Evolutionary conservation across 53 echinoderm and acorn worm species (phyloP).

Genomic region (Pentamera pediparva): DNA sequence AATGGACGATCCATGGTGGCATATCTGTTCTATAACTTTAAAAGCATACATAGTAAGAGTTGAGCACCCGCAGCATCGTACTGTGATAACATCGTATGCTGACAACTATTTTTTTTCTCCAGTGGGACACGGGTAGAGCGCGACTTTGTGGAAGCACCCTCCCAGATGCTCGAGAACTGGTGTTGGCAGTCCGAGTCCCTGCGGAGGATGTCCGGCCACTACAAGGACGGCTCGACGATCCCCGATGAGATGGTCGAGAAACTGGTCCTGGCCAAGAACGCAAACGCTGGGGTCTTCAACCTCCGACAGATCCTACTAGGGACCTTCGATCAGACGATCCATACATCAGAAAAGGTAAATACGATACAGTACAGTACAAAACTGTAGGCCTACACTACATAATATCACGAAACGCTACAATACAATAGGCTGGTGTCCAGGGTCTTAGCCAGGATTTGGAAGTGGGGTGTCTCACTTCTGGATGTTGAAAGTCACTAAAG

Average conservation of each 20-base stretch:
- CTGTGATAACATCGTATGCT: too few relatives aligned
- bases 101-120: slow-evolving; percentile 29
- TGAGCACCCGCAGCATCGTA: too few relatives aligned
- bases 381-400: background rate
- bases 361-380: background rate
- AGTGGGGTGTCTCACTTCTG: too few relatives aligned
- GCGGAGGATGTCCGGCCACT: slow-evolving; percentile 76
- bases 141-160: slow-evolving; percentile 99
- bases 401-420: background rate
- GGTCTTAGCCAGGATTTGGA: too few relatives aligned
- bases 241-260: slow-evolving; percentile 94
- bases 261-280: slow-evolving; percentile 87
- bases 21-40: too few relatives aligned
- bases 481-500: too few relatives aligned
- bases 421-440: too few relatives aligned
- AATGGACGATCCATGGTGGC: too few relatives aligned
- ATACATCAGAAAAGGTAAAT: slow-evolving; percentile 68
- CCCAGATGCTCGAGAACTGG: slow-evolving; percentile 99
- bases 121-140: slow-evolving; percentile 98
- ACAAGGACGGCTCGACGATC: slow-evolving; percentile 71
- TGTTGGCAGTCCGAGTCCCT: slow-evolving; percentile 94
- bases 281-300: slow-evolving; percentile 97
- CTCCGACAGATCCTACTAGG: slow-evolving; percentile 93
- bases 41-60: too few relatives aligned
- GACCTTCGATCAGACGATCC: slow-evolving; percentile 93